phyloP scores from a whole-genome alignment of 1,140 invertebrate genomes.

The Choristoneura fumiferana region DNA sequence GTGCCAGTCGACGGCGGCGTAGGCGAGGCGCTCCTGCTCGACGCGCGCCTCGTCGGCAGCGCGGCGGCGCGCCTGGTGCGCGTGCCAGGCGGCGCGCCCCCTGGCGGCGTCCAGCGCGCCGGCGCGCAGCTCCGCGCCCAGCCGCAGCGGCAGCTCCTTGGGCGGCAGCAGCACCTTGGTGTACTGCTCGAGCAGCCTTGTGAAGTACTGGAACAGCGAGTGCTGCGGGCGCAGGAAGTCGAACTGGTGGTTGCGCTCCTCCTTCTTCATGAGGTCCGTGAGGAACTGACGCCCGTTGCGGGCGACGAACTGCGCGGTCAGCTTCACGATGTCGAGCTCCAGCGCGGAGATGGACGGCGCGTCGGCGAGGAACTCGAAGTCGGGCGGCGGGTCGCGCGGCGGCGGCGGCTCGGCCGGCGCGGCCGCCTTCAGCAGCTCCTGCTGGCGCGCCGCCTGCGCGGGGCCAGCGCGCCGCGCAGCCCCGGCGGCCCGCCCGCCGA shows the following conservation, averaged over 20 bases:
- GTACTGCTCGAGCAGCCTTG: conserved; percentile 98
- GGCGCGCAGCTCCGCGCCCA: conserved; percentile 89
- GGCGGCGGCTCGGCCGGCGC: conserved; percentile 90
- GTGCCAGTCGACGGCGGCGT: conserved; percentile 99
- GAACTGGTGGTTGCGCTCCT: conserved; percentile 99
- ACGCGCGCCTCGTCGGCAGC: conserved; percentile 96
- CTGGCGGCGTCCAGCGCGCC: conserved; percentile 94
- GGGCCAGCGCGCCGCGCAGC: conserved; percentile 78
- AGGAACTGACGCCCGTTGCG: conserved; percentile 98
- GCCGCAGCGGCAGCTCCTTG: conserved; percentile 90
- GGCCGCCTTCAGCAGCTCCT: conserved; percentile 93
- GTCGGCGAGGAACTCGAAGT: conserved; percentile 99
- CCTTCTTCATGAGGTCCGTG: conserved; percentile 98
- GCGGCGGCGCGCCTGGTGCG: conserved; percentile 94
- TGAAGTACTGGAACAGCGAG: conserved; percentile 99
- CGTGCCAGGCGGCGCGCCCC: conserved; percentile 97
- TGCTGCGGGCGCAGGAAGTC: conserved; percentile 99
- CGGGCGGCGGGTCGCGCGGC: conserved; percentile 96
- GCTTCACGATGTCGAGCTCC: conserved; percentile 98
- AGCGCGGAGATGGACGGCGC: conserved; percentile 99
- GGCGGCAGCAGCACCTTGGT: conserved; percentile 97
- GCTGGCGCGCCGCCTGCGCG: conserved; percentile 90
- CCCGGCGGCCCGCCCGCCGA: conserved; percentile 31
- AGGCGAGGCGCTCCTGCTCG: conserved; percentile 97
- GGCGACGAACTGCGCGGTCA: conserved; percentile 99